Evolutionary conservation across 2,797 vertebrate genomes (phyloP), one percentile per base, ranked within the genome.

Genomic region (Esox lucius): DNA sequence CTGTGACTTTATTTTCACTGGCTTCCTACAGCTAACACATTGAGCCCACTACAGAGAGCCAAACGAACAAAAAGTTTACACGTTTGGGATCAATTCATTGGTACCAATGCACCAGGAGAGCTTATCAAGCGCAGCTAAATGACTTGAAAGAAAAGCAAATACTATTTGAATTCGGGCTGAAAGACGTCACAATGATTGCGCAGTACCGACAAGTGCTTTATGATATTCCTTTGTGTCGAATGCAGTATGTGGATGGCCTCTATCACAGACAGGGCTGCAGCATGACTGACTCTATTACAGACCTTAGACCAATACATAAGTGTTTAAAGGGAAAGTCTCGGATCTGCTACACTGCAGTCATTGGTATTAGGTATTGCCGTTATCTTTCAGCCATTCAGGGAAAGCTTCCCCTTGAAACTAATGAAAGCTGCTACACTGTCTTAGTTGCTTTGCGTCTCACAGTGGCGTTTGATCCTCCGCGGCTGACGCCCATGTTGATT

Each of bases 21-120:
- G 76, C 51, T 53, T 71, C 26, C 70, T 56, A 80, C 72, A 71
- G 73, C 80, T 83, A 71, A 70, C 71, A 64, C 71, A 74, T 69
- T 28, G 73, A n/a, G 65, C 16, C 53, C n/a, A n/a, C 53, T 9
- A 8, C 53, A 9, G 53, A n/a, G 53, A 19, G 53, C 7, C 53
- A 59, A 59, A 59, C 59, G 8, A 1, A 11, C n/a, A n/a, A 59
- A n/a, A 59, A n/a, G 19, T 11, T n/a, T 59, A 5, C 53, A 59
- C 53, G 1, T 59, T 59, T 59, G 19, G 8, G 53, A 59, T n/a
- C n/a, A 59, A n/a, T 59, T n/a, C 7, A 22, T 22, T 59, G 1
- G n/a, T 59, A 8, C n/a, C 53, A 59, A 9, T 59, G 56, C 56
- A 4, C 22, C 56, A 61, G 22, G 56, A n/a, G 24, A 61, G 53